Evolutionary conservation across 2,797 vertebrate species (phyloP).

Genomic region (Clarias platycephalus): DNA sequence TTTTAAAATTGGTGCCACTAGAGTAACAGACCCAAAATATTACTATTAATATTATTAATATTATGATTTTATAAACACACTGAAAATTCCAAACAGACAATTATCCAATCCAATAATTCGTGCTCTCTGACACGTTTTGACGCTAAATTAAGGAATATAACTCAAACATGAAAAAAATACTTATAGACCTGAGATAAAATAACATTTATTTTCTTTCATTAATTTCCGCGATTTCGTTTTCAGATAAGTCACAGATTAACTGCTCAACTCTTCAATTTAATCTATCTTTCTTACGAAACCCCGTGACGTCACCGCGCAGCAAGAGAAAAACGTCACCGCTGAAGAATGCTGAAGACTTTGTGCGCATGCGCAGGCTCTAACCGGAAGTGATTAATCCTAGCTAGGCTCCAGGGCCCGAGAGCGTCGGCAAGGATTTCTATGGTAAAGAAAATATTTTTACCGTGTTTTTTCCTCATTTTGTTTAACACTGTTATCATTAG

Average conservation of each 20-base stretch:
- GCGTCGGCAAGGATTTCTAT: slow-evolving; percentile 75
- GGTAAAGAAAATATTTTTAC: slow-evolving; percentile 65
- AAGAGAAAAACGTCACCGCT: not conserved
- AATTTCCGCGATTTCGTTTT: not conserved
- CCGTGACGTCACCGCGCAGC: not conserved
- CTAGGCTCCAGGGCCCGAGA: slow-evolving; percentile 68
- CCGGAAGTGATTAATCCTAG: slow-evolving; percentile 70
- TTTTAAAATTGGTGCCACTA: not conserved
- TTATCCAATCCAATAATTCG: not conserved
- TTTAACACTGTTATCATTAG: not conserved
- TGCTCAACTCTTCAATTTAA: not conserved
- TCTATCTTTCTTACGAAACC: not conserved
- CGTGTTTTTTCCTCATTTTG: not conserved
- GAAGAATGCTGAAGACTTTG: not conserved
- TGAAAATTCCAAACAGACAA: not conserved
- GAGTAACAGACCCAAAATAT: no score
- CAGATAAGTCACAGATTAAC: not conserved
- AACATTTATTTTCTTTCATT: no score
- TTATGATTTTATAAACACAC: not conserved
- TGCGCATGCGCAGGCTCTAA: slow-evolving; percentile 23
- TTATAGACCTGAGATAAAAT: not conserved
- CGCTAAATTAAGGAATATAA: not conserved
- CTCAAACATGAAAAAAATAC: not conserved
- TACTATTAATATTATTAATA: no score
- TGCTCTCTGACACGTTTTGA: not conserved